Evolutionary conservation across 2,888 invertebrate species (phyloP).

Genomic region (Plemyria rubiginata): DNA sequence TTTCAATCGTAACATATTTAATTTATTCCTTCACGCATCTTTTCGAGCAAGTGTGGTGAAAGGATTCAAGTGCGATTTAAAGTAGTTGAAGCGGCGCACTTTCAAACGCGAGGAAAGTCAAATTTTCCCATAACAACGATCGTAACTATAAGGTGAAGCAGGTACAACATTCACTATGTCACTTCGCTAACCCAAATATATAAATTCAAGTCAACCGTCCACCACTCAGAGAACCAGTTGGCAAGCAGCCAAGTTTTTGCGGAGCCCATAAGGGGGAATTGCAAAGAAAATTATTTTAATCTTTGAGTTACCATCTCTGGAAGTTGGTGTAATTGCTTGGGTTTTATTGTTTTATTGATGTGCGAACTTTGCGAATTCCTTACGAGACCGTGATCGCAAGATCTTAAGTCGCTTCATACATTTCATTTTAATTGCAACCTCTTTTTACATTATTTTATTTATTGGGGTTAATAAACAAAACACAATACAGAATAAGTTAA

Average conservation of each 20-base stretch:
- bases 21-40: no score
- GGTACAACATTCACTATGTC: constrained; percentile 55
- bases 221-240: constrained; percentile 66
- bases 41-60: no score
- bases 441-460: no score
- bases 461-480: no score
- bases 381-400: not conserved
- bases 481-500: no score
- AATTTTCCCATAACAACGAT: not conserved
- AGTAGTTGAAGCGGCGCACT: no score
- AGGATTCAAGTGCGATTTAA: no score
- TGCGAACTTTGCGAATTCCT: constrained; percentile 39
- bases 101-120: no score
- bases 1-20: no score
- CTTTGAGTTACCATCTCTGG: constrained; percentile 48
- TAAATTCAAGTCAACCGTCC: constrained; percentile 60
- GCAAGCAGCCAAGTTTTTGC: constrained; percentile 64
- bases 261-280: constrained; percentile 55
- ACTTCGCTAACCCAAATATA: constrained; percentile 66
- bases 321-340: constrained; percentile 44
- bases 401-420: not conserved
- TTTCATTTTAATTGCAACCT: not conserved
- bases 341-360: constrained; percentile 48
- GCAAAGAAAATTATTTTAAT: constrained; percentile 68
- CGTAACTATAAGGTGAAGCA: constrained; percentile 33